Evolutionary conservation across 2,113 vertebrate genomes (phyloP).

Genomic region (Oryzias javanicus): DNA sequence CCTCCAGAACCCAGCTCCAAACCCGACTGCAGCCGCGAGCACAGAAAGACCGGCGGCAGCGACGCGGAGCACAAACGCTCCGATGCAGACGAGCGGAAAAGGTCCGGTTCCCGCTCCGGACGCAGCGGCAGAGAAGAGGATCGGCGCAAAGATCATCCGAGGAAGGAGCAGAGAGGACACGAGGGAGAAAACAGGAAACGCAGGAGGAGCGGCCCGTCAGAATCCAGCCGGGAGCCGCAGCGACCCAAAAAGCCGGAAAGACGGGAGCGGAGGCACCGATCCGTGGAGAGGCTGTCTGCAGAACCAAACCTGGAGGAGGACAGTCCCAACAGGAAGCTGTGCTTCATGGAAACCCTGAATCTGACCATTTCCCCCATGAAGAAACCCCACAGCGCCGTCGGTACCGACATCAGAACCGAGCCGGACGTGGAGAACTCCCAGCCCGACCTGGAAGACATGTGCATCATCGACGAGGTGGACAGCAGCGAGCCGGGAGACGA

Average conservation of each 20-base stretch:
- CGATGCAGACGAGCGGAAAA: constrained; percentile 45
- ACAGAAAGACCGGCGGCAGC: constrained; percentile 21
- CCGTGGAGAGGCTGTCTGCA: constrained; percentile 14
- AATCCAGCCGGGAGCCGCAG: constrained; percentile 59
- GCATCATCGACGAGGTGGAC: constrained; percentile 67
- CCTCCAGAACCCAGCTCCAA: constrained; percentile 18
- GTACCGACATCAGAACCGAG: constrained; percentile 18
- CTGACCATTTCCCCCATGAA: constrained; percentile 88
- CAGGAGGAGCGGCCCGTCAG: constrained; percentile 23
- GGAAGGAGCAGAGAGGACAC: constrained; percentile 41
- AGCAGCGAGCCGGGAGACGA: constrained; percentile 39
- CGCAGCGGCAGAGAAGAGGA: constrained; percentile 44
- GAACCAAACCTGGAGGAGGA: constrained; percentile 28
- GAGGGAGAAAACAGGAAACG: constrained; percentile 59
- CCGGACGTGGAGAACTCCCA: constrained; percentile 36
- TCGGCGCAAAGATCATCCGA: constrained; percentile 45
- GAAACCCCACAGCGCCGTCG: constrained; percentile 13
- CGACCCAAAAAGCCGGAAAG: constrained; percentile 41
- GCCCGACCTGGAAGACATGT: constrained; percentile 61
- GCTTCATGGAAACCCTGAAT: constrained; percentile 97
- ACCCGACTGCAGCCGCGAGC: constrained; percentile 20
- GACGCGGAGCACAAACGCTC: constrained; percentile 20
- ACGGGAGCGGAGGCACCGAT: constrained; percentile 53
- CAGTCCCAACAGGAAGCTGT: constrained; percentile 81
- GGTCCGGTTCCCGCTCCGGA: constrained; percentile 19